phyloP scores from a whole-genome alignment of 2,888 invertebrate species.

The Nycteola revayana region DNA sequence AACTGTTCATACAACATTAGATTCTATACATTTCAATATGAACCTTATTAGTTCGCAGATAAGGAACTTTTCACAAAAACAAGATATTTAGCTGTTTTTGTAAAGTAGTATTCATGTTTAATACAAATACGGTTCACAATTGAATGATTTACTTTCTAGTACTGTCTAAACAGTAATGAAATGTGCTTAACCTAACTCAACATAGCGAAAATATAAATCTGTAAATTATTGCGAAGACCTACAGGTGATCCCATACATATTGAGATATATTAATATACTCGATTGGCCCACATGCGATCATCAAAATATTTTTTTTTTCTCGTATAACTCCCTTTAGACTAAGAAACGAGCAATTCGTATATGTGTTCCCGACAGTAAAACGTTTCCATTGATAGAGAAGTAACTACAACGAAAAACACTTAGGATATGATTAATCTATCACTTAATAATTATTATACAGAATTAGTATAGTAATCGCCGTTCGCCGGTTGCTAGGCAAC shows the following conservation, averaged over 20 bases:
- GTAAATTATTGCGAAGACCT: constrained; percentile 60
- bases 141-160: too few relatives aligned
- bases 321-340: constrained; percentile 51
- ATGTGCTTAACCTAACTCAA: constrained; percentile 35
- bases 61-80: too few relatives aligned
- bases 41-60: too few relatives aligned
- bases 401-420: constrained; percentile 65
- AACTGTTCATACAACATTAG: too few relatives aligned
- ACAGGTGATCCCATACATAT: constrained; percentile 72
- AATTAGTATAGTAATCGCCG: constrained; percentile 35
- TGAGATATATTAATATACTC: constrained; percentile 68
- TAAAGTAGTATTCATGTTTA: too few relatives aligned
- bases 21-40: too few relatives aligned
- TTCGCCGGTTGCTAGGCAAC: constrained; percentile 57
- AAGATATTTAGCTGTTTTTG: too few relatives aligned
- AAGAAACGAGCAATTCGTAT: constrained; percentile 53
- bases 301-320: constrained; percentile 43
- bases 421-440: constrained; percentile 76
- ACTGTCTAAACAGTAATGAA: too few relatives aligned
- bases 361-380: constrained; percentile 58
- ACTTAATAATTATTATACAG: constrained; percentile 49
- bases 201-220: constrained; percentile 44
- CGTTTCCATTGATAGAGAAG: constrained; percentile 53
- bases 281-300: constrained; percentile 72
- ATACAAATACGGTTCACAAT: too few relatives aligned